Conservation (phyloP, 2,797 vertebrate genomes). For the Aeoliscus strigatus region DNA sequence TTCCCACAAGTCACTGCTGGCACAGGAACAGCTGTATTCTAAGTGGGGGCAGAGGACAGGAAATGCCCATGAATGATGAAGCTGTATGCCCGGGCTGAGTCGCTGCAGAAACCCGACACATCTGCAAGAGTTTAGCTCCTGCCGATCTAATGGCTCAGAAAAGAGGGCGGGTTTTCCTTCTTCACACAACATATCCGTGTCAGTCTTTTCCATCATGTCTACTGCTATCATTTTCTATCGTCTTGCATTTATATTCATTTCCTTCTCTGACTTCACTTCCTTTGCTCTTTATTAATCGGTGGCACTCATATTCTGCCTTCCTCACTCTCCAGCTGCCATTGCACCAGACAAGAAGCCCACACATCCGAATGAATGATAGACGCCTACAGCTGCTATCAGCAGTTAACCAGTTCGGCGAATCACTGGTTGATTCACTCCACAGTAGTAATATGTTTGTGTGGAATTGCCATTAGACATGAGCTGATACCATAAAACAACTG, state of each 20-base stretch:
- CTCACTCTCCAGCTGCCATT: conserved; percentile 9
- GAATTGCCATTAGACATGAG: conserved; percentile 15
- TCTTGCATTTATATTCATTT: too few relatives aligned
- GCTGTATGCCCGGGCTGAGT: conserved; percentile 50
- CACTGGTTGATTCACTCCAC: conserved; percentile 8
- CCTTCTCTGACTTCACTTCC: background rate
- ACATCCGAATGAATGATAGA: conserved; percentile 8
- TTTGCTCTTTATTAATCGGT: conserved; percentile 8
- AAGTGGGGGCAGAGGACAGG: conserved; percentile 66
- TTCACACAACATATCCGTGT: conserved; percentile 17
- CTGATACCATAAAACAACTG: too few relatives aligned
- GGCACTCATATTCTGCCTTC: background rate
- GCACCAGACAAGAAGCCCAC: conserved; percentile 22
- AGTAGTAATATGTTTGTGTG: conserved; percentile 34
- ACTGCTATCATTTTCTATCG: conserved; percentile 4
- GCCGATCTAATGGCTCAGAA: conserved; percentile 55
- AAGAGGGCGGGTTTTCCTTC: conserved; percentile 25
- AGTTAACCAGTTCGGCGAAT: conserved; percentile 40
- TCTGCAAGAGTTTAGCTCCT: conserved; percentile 77
- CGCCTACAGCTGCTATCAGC: conserved; percentile 42
- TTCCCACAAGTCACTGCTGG: conserved; percentile 39
- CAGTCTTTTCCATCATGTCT: background rate
- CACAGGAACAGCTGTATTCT: conserved; percentile 63
- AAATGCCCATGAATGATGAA: conserved; percentile 73
- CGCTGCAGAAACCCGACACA: conserved; percentile 56